These are phyloP conservation scores for Drosophila malerkotliana DNA, from an alignment of 1,140 invertebrate genomes.

Conservation along the genomic window DNA sequence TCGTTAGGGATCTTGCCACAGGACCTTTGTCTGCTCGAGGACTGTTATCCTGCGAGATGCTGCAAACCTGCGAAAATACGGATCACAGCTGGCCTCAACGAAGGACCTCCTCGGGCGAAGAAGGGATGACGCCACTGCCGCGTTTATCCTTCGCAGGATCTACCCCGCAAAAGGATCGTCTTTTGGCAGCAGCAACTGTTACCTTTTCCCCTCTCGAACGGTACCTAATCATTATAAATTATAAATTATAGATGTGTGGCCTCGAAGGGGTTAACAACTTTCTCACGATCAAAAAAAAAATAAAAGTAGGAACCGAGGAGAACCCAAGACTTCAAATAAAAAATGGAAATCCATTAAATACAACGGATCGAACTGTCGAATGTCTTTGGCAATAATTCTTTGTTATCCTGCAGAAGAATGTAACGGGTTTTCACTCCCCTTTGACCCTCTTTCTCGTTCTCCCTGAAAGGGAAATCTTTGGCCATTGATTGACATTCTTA, in stretches of 20 bases:
- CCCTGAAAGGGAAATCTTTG: neutral
- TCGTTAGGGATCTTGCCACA: slow-evolving; percentile 31
- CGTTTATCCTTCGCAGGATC: slow-evolving; percentile 31
- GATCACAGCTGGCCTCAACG: slow-evolving; percentile 48
- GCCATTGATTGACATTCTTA: slow-evolving; percentile 38
- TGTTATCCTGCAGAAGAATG: slow-evolving; percentile 27
- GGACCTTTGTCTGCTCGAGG: slow-evolving; percentile 35
- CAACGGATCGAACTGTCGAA: slow-evolving; percentile 20
- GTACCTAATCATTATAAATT: slow-evolving; percentile 79
- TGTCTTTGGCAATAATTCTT: slow-evolving; percentile 60
- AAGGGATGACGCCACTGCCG: slow-evolving; percentile 68
- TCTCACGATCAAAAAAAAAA: slow-evolving; percentile 67
- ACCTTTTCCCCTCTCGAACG: slow-evolving; percentile 43
- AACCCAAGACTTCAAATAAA: slow-evolving; percentile 3
- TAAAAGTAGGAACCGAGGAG: slow-evolving; percentile 18
- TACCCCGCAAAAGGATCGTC: slow-evolving; percentile 21
- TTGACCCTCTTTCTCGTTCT: neutral
- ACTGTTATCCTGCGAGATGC: slow-evolving; percentile 20
- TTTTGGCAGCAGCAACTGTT: slow-evolving; percentile 73
- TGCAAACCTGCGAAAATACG: slow-evolving; percentile 28
- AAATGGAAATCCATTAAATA: slow-evolving; percentile 64
- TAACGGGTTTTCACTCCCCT: slow-evolving; percentile 54
- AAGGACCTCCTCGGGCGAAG: slow-evolving; percentile 10
- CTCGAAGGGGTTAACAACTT: slow-evolving; percentile 74
- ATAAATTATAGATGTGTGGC: slow-evolving; percentile 78